Conservation (phyloP, 2,888 invertebrate genomes). For the Cheilosia pagana region DNA sequence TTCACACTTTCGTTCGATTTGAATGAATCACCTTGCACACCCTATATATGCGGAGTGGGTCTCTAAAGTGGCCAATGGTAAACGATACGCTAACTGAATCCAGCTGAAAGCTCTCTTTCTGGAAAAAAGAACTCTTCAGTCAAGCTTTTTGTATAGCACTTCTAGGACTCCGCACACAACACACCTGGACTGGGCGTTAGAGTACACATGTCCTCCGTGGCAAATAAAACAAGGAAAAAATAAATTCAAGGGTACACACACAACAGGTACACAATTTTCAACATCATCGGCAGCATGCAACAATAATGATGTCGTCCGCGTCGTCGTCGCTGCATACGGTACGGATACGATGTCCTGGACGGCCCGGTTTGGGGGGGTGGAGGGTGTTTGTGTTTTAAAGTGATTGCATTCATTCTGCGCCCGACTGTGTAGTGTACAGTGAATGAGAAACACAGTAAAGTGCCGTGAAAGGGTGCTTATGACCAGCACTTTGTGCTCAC, state of each 20-base stretch:
- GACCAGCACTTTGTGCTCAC: conserved; percentile 55
- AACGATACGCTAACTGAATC: conserved; percentile 41
- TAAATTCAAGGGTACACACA: conserved; percentile 70
- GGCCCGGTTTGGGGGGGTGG: conserved; percentile 1
- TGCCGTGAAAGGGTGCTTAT: conserved; percentile 34
- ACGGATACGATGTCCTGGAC: conserved; percentile 52
- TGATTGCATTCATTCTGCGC: conserved; percentile 33
- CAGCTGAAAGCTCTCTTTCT: conserved; percentile 27
- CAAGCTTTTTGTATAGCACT: conserved; percentile 49
- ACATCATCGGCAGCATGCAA: conserved; percentile 63
- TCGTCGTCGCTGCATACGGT: conserved; percentile 27
- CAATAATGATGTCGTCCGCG: conserved; percentile 68
- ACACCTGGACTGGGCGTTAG: conserved; percentile 27
- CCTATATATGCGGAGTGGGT: background rate
- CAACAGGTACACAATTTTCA: conserved; percentile 74
- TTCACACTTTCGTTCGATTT: background rate
- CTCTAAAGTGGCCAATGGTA: conserved; percentile 31
- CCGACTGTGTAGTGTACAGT: conserved; percentile 23
- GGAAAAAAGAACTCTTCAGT: conserved; percentile 31
- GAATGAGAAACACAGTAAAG: conserved; percentile 15
- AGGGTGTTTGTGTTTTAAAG: conserved; percentile 5
- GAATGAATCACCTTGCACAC: conserved; percentile 13
- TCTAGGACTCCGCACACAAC: conserved; percentile 11
- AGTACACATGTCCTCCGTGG: conserved; percentile 51
- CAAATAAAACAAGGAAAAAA: conserved; percentile 23